Conservation (phyloP, 2,888 invertebrate species). For the Augiades crinisus region DNA sequence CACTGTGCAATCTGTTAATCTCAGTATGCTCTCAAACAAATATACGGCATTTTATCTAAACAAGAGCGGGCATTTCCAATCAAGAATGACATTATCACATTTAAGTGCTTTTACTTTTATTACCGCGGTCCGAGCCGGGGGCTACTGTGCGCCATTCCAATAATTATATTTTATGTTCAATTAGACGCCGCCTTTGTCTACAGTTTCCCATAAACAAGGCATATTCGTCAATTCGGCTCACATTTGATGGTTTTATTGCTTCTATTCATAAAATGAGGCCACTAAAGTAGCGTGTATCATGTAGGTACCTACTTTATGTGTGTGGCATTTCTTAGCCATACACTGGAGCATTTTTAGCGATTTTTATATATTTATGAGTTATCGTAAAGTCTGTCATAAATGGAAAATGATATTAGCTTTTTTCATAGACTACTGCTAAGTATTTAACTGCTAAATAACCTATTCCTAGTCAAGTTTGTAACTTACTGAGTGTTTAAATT, state of each 20-base stretch:
- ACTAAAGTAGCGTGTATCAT: slow-evolving; percentile 34
- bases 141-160: slow-evolving; percentile 50
- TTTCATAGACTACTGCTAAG: no score
- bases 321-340: background rate
- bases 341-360: no score
- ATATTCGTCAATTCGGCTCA: slow-evolving; percentile 46
- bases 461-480: no score
- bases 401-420: no score
- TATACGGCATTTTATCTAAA: slow-evolving; percentile 19
- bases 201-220: slow-evolving; percentile 46
- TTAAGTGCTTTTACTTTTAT: slow-evolving; percentile 39
- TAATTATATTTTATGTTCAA: slow-evolving; percentile 53
- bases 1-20: no score
- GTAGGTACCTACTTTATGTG: no score
- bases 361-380: no score
- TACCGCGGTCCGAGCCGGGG: slow-evolving; percentile 31
- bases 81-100: slow-evolving; percentile 29
- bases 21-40: no score
- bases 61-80: slow-evolving; percentile 14
- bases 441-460: no score
- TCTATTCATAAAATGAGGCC: slow-evolving; percentile 45
- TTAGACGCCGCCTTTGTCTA: slow-evolving; percentile 49
- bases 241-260: slow-evolving; percentile 49
- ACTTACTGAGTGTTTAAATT: no score
- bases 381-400: no score